These are phyloP conservation scores for Apamea epomidion DNA, from an alignment of 2,888 invertebrate species.

Conservation along the genomic window DNA sequence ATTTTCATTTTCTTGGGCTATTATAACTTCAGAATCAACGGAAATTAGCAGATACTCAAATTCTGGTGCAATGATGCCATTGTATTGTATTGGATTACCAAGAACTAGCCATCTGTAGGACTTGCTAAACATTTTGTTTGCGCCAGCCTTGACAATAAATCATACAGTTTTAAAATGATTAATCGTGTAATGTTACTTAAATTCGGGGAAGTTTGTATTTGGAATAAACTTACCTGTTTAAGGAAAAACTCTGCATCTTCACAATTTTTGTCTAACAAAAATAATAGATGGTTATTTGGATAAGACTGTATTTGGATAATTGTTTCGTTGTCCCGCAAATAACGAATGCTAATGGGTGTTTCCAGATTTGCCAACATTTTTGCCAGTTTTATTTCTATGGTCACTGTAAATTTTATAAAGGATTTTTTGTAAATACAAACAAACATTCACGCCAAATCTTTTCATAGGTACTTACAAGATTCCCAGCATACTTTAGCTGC, in stretches of 20 bases:
- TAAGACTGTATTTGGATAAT: conserved; percentile 18
- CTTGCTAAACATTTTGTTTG: conserved; percentile 70
- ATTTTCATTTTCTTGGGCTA: conserved; percentile 65
- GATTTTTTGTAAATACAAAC: background rate
- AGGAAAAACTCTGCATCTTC: conserved; percentile 62
- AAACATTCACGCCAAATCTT: background rate
- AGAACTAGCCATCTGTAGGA: conserved; percentile 80
- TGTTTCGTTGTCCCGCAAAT: conserved; percentile 57
- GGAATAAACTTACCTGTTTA: conserved; percentile 65
- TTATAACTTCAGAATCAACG: conserved; percentile 78
- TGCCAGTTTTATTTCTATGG: conserved; percentile 66
- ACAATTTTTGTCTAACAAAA: conserved; percentile 64
- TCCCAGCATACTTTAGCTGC: conserved; percentile 76
- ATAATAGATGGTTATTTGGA: conserved; percentile 46
- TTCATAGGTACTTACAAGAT: conserved; percentile 70
- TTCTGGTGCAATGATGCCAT: conserved; percentile 51
- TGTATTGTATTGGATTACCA: conserved; percentile 52
- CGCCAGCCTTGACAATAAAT: conserved; percentile 70
- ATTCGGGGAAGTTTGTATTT: background rate
- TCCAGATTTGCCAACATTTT: conserved; percentile 56
- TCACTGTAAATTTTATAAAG: conserved; percentile 50
- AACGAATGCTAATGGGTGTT: conserved; percentile 66
- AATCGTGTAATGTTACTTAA: background rate
- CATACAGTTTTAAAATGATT: background rate
- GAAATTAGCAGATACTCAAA: conserved; percentile 69